phyloP scores from a whole-genome alignment of 2,888 invertebrate species.

The Stenotaenia linearis region DNA sequence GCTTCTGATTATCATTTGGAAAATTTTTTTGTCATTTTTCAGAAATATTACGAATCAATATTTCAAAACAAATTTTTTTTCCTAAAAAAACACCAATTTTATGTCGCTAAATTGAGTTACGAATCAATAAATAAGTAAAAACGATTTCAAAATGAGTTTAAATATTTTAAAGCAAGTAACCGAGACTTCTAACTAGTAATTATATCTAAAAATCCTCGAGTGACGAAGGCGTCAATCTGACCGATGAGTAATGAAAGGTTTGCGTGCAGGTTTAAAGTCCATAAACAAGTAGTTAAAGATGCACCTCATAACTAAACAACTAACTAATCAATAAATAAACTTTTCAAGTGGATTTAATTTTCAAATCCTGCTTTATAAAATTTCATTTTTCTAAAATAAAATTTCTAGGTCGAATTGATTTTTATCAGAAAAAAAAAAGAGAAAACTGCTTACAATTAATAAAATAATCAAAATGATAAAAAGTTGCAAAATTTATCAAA shows the following conservation, averaged over 20 bases:
- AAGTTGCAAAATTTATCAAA: not conserved
- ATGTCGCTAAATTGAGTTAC: not conserved
- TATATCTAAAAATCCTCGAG: not conserved
- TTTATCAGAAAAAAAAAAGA: not conserved
- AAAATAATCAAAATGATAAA: too few relatives aligned
- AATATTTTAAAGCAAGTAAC: not conserved
- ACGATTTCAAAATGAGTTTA: not conserved
- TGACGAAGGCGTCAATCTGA: conserved; percentile 4
- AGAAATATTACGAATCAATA: not conserved
- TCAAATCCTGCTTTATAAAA: not conserved
- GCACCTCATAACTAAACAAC: not conserved
- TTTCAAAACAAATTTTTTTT: not conserved
- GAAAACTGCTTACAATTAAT: too few relatives aligned
- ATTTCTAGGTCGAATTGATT: not conserved
- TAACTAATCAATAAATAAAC: not conserved
- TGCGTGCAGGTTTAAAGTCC: conserved; percentile 1
- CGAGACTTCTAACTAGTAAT: not conserved
- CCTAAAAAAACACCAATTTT: not conserved
- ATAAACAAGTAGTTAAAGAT: not conserved
- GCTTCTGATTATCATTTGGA: not conserved
- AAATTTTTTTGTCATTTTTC: not conserved
- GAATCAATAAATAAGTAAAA: not conserved
- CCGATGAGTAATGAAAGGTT: conserved; percentile 4
- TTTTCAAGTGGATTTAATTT: not conserved
- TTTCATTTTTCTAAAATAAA: too few relatives aligned